A percentile compares a stretch with the other conserved stretches of the same genome.
These are phyloP conservation scores for Lasioglossum lativentre DNA, from an alignment of 2,888 invertebrate species.

Conservation along the genomic window DNA sequence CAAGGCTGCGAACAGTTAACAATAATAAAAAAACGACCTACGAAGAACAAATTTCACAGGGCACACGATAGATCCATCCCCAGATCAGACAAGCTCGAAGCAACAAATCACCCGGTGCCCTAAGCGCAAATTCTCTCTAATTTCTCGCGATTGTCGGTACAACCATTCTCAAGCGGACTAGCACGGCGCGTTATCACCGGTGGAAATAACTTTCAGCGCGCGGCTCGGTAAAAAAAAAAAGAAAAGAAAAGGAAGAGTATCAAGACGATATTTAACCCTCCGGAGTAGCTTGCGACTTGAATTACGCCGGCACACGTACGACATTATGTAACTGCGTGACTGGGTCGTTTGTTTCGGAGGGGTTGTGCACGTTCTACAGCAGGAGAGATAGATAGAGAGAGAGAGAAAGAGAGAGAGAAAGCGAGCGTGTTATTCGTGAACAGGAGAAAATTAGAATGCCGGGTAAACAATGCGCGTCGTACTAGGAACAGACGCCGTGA, in stretches of 20 bases:
- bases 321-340: constrained; percentile 34
- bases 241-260: too few species aligned
- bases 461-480: constrained; percentile 34
- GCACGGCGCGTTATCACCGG: background rate
- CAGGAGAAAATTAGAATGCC: constrained; percentile 46
- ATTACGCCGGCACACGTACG: constrained; percentile 29
- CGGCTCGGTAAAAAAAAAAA: background rate
- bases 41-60: background rate
- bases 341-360: constrained; percentile 19
- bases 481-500: constrained; percentile 37
- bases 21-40: too few species aligned
- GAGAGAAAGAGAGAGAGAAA: background rate
- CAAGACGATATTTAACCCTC: constrained; percentile 28
- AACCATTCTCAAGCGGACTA: background rate
- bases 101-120: background rate
- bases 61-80: background rate
- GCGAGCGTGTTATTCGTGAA: background rate
- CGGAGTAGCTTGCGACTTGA: constrained; percentile 9
- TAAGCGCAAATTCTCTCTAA: background rate
- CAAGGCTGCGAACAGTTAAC: background rate
- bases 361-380: background rate
- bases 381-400: background rate
- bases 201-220: constrained; percentile 12
- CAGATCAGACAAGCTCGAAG: background rate
- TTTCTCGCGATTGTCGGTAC: background rate